Evolutionary conservation across 2,797 vertebrate genomes (phyloP).

Genomic region (Tachyglossus aculeatus): DNA sequence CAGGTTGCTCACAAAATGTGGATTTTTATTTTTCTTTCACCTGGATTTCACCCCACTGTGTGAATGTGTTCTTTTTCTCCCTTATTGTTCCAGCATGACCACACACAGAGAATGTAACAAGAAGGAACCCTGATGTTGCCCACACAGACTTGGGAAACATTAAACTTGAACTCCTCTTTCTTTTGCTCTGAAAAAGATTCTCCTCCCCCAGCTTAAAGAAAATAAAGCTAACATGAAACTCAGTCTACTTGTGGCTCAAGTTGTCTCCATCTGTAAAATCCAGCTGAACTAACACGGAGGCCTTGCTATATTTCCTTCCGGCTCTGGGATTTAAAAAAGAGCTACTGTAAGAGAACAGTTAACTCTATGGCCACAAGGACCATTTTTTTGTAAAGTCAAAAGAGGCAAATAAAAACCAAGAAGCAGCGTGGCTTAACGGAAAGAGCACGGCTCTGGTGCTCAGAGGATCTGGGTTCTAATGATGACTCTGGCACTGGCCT

Average conservation of each 20-base stretch:
- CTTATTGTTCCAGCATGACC: slow-evolving; percentile 32
- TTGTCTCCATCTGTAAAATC: slow-evolving; percentile 67
- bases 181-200: slow-evolving; percentile 44
- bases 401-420: background rate
- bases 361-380: slow-evolving; percentile 32
- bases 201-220: slow-evolving; percentile 57
- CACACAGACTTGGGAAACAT: slow-evolving; percentile 50
- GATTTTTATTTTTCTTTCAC: too few species aligned
- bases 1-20: slow-evolving; percentile 18
- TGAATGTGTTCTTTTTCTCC: slow-evolving; percentile 13
- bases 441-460: too few species aligned
- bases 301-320: slow-evolving; percentile 54
- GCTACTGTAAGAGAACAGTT: slow-evolving; percentile 46
- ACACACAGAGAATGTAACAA: slow-evolving; percentile 48
- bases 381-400: slow-evolving; percentile 38
- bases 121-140: slow-evolving; percentile 62
- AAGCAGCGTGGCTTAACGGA: too few species aligned
- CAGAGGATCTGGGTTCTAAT: too few species aligned
- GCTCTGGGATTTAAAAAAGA: slow-evolving; percentile 56
- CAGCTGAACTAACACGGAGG: slow-evolving; percentile 62
- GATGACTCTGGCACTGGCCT: too few species aligned
- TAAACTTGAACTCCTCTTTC: slow-evolving; percentile 58
- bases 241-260: slow-evolving; percentile 31
- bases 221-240: slow-evolving; percentile 54
- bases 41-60: too few species aligned